Base-by-base conservation (phyloP, 2,113 vertebrate genomes). In the Seriola dumerili region DNA sequence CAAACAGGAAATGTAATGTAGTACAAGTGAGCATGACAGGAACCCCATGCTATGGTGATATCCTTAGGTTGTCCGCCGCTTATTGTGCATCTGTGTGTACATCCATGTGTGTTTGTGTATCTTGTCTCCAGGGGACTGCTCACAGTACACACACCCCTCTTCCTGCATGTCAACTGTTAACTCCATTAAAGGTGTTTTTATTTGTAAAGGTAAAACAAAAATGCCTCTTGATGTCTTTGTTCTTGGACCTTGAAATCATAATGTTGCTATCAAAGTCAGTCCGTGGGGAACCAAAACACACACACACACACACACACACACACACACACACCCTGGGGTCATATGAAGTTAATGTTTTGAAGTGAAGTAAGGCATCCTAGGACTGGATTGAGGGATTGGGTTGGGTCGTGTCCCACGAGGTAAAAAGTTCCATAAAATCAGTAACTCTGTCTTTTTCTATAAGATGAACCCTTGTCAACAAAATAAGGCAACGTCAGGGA, bases 101-200 rank as follows among this genome's bases (percentile, higher is more conserved):
- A 38, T 83, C 17, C 12, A 23, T 55, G 48, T 59, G 29, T 83
- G n/a, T 81, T 69, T 85, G 72, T 84, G 63, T 68, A 67, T 54
- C 36, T 88, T 72, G 23, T n/a, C 68, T 54, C 46, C 29, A 36
- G 59, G 59, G 70, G 50, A 42, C 57, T 61, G 42, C 29, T 68
- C 5, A 21, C 58, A 34, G 10, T 32, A 50, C 65, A 65, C 72
- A 59, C 72, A 58, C 10, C 29, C 44, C 8, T 44, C 36, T 83
- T 89, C 75, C 80, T 86, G 85, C 87, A 86, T 88, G 88, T 75
- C 44, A 63, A 38, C 72, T 88, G 80, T 77, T 80, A 36, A 55
- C 68, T 62, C 34, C 72, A 92, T 91, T 94, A 94, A 92, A 93
- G 63, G 25, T 77, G 54, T 88, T 89, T 88, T 81, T 83, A 61